Evolutionary conservation across 2,888 invertebrate genomes (phyloP), one percentile per base, ranked within the genome.

Genomic region (Noctuana brunneofusca): DNA sequence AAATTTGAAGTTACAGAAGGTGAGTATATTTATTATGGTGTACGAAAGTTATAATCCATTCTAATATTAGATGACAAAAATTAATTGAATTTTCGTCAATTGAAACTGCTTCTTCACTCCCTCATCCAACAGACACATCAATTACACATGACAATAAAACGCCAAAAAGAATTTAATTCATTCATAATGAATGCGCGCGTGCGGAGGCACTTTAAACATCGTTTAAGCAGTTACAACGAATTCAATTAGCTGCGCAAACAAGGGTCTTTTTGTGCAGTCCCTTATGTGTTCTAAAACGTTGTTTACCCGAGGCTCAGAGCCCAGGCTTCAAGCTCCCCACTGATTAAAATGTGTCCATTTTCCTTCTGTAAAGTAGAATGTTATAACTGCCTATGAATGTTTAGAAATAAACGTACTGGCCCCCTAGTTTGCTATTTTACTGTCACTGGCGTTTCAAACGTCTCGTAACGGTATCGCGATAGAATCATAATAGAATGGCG

Each of bases 211-310:
- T 83, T 80, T 76, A 81, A 83, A 84, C 86, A 84, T 84, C 79
- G 78, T 84, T 85, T 86, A 83, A 82, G 75, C 79, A 76, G 81
- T 71, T 80, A 86, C 87, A 89, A 88, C 85, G 86, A 86, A 88
- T 88, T 88, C 89, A 89, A 89, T 89, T 89, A 89, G 86, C 79
- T 74, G 71, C 67, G 78, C 78, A 89, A 89, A 89, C 88, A 87
- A 72, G 80, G 84, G 84, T 73, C 75, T 75, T 80, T 81, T 78
- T 78, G 78, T 75, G 38, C 38, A 55, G 64, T 65, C 71, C 70
- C 75, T 76, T 76, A 76, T 76, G 66, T 71, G 66, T 65, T 68
- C 74, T 73, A 65, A 41, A 41, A 74, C 74, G 69, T 77, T 87
- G 83, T 87, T 87, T 86, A 79, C 85, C 63, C 67, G 77, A 70